Percentiles rank a stretch among this genome's conserved stretches.
phyloP scores from a whole-genome alignment of 2,797 vertebrate genomes.

The Falco concolor region DNA sequence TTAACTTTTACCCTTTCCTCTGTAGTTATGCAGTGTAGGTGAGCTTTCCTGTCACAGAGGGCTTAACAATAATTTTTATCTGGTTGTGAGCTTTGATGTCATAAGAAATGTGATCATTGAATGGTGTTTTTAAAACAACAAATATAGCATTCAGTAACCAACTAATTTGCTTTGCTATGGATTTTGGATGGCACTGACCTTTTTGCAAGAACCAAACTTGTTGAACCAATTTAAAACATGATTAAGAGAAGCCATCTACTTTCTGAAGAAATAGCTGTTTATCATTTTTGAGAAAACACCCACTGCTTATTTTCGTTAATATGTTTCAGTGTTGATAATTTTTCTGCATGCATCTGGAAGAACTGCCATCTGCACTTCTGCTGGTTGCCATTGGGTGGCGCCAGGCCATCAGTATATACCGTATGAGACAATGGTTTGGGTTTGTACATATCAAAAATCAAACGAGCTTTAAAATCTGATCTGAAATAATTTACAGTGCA shows the following conservation, averaged over 20 bases:
- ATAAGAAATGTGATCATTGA: neutral
- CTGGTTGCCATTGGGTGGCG: slow-evolving; percentile 74
- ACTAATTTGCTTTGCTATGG: neutral
- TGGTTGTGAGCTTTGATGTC: neutral
- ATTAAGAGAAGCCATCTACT: neutral
- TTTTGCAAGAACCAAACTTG: neutral
- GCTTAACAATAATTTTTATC: neutral
- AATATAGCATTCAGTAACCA: neutral
- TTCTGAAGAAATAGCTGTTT: neutral
- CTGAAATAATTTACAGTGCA: slow-evolving; percentile 59
- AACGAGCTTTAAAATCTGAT: slow-evolving; percentile 35
- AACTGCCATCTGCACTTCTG: slow-evolving; percentile 57
- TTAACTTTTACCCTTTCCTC: neutral
- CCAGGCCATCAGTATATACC: slow-evolving; percentile 65
- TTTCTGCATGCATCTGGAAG: neutral
- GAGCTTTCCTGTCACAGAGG: neutral
- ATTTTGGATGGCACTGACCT: neutral
- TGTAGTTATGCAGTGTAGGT: neutral
- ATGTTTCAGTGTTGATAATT: neutral
- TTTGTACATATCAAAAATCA: neutral
- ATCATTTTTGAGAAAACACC: neutral
- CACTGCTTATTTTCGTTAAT: neutral
- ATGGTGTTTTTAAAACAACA: neutral
- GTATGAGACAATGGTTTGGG: neutral
- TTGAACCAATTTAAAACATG: neutral